Percentiles rank a stretch among this genome's conserved stretches.
phyloP scores from a whole-genome alignment of 2,888 invertebrate genomes.

The Bombyx huttoni region DNA sequence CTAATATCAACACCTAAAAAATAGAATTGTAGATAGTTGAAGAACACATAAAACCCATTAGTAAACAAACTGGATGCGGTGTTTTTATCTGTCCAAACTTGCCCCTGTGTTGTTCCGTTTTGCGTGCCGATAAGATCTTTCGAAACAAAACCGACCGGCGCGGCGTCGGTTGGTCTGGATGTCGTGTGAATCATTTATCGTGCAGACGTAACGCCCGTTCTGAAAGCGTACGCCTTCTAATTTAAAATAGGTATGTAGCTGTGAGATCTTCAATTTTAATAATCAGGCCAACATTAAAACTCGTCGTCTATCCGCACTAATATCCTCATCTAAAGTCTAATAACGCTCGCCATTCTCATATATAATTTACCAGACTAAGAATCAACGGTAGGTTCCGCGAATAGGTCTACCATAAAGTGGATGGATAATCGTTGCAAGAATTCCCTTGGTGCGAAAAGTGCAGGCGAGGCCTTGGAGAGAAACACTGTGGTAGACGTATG shows the following conservation, averaged over 20 bases:
- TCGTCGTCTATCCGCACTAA: too few species aligned
- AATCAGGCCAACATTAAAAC: too few species aligned
- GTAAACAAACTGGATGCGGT: background rate
- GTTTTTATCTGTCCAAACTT: background rate
- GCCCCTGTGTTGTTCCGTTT: background rate
- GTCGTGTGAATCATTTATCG: background rate
- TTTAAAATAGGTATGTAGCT: background rate
- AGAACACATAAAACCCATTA: background rate
- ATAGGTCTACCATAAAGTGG: too few species aligned
- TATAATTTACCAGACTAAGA: too few species aligned
- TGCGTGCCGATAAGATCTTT: constrained; percentile 1
- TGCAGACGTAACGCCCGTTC: background rate
- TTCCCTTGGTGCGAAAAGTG: too few species aligned
- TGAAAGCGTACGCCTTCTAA: background rate
- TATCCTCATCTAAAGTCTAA: too few species aligned
- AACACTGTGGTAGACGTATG: too few species aligned
- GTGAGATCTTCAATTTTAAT: background rate
- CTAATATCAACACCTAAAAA: too few species aligned
- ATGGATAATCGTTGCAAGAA: too few species aligned
- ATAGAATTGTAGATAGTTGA: background rate
- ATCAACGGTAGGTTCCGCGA: too few species aligned
- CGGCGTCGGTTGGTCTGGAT: background rate
- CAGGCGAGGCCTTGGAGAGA: too few species aligned
- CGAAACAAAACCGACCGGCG: background rate
- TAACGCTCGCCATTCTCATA: too few species aligned